phyloP scores from a whole-genome alignment of 2,797 vertebrate genomes.

The Anomalospiza imberbis region DNA sequence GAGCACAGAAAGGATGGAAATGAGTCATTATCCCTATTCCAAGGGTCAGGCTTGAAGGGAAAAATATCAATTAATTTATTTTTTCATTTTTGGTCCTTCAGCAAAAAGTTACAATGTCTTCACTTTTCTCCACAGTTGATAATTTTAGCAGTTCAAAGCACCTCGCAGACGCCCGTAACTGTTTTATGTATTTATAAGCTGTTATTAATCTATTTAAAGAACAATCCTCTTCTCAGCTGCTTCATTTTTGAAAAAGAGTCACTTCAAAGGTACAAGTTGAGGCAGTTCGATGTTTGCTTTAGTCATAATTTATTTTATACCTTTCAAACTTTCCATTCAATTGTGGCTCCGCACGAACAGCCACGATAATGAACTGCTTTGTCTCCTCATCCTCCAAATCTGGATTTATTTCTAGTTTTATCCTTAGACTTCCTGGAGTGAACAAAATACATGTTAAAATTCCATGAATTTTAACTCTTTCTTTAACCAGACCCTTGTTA shows the following conservation, averaged over 20 bases:
- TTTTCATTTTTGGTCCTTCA: not conserved
- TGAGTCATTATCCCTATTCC: rapidly evolving
- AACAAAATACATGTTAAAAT: not conserved
- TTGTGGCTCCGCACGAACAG: not conserved
- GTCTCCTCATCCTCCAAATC: not conserved
- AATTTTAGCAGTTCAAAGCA: not conserved
- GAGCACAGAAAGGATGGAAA: not conserved
- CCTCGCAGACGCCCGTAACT: rapidly evolving
- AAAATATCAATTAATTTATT: not conserved
- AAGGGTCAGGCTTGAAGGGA: too few relatives aligned
- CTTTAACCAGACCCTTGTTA: not conserved
- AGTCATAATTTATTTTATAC: not conserved
- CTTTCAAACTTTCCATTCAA: not conserved
- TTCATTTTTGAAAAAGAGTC: not conserved
- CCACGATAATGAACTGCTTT: not conserved
- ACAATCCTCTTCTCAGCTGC: not conserved
- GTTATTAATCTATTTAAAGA: not conserved
- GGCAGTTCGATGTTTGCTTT: not conserved
- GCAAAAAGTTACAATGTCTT: not conserved
- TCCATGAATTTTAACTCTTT: not conserved
- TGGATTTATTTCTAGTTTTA: not conserved
- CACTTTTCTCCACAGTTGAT: rapidly evolving
- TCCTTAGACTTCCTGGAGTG: not conserved
- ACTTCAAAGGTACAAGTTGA: not conserved
- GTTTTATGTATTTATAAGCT: not conserved